These are phyloP conservation scores for Xiphorhynchus erythropygius DNA, from an alignment of 2,797 vertebrate genomes.

Conservation along the genomic window DNA sequence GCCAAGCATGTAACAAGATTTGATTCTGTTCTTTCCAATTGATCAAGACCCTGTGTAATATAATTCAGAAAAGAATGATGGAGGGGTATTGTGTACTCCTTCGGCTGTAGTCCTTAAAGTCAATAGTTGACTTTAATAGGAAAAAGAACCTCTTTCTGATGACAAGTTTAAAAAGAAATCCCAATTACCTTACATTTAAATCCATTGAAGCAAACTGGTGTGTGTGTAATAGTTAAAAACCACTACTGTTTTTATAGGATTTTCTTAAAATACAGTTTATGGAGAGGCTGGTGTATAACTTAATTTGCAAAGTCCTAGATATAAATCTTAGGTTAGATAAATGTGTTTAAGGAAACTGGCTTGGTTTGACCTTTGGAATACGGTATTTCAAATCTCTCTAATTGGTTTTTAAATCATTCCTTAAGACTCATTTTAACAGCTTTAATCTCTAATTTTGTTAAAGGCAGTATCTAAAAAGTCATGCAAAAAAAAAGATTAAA, in stretches of 20 bases:
- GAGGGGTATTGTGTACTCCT: not conserved
- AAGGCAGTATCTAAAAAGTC: not conserved
- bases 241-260: not conserved
- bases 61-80: conserved; percentile 14
- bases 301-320: not conserved
- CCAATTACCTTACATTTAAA: conserved; percentile 25
- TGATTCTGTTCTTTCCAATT: conserved; percentile 21
- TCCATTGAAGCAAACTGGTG: not conserved
- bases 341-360: not conserved
- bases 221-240: not conserved
- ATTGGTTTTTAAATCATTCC: not conserved
- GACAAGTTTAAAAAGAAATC: not conserved
- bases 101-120: not conserved
- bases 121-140: not conserved
- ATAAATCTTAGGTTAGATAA: not conserved
- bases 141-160: not conserved
- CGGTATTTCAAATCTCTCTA: not conserved
- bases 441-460: not conserved
- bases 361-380: conserved; percentile 28
- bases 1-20: conserved; percentile 15
- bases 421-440: not conserved
- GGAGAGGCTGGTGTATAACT: not conserved
- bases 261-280: not conserved
- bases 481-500: not conserved
- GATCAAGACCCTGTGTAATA: not conserved